phyloP scores from a whole-genome alignment of 2,888 invertebrate genomes.

The Nasonia oneida region DNA sequence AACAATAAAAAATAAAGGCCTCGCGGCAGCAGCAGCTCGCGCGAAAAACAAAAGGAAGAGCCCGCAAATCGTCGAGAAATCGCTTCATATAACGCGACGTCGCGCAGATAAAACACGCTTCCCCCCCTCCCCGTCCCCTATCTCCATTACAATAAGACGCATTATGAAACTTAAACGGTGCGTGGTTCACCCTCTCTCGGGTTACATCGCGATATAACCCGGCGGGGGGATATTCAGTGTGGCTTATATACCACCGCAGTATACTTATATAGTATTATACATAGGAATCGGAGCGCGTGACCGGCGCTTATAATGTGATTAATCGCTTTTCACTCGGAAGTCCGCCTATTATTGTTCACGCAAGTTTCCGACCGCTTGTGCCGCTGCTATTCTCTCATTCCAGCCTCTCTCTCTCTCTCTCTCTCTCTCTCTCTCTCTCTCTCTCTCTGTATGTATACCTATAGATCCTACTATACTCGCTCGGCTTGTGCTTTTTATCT shows the following conservation, averaged over 20 bases:
- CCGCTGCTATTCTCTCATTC: no score
- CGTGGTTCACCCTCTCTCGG: not conserved
- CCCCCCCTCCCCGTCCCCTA: not conserved
- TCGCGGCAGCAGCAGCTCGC: not conserved
- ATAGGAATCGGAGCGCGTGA: not conserved
- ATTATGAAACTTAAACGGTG: slow-evolving; percentile 42
- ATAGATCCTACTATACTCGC: not conserved
- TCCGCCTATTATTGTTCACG: slow-evolving; percentile 53
- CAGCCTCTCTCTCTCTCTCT: not conserved
- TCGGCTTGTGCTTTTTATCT: not conserved
- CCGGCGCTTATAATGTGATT: slow-evolving; percentile 47
- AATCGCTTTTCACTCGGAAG: slow-evolving; percentile 56
- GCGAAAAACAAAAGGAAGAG: not conserved
- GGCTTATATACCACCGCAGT: not conserved
- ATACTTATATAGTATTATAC: not conserved
- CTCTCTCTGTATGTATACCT: not conserved
- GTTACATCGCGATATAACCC: not conserved
- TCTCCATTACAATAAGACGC: slow-evolving; percentile 46
- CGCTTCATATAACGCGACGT: slow-evolving; percentile 31
- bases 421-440: not conserved
- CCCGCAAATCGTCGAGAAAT: slow-evolving; percentile 39
- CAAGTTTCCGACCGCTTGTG: slow-evolving; percentile 48
- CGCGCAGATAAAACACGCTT: slow-evolving; percentile 23
- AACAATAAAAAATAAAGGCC: slow-evolving; percentile 33
- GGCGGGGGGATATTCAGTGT: not conserved